A percentile compares a stretch with the other conserved stretches of the same genome.
Conservation (phyloP, 2,113 vertebrate species). For the Silurus glanis region DNA sequence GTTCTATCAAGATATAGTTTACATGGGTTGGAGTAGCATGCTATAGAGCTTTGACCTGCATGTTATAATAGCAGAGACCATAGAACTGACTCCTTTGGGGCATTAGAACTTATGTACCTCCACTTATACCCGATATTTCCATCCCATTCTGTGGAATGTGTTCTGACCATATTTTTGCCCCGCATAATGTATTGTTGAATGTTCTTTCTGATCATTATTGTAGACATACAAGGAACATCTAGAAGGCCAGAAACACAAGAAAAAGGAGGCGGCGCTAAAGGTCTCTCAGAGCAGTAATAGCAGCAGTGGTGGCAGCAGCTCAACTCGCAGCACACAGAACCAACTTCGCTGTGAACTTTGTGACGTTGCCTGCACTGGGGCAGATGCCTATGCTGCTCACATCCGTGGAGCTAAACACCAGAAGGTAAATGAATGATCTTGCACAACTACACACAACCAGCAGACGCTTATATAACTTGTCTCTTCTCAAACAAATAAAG, state of each 20-base stretch:
- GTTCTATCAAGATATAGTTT: too few species aligned
- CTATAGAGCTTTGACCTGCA: too few species aligned
- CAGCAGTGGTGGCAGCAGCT: slow-evolving; percentile 67
- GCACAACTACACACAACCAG: background rate
- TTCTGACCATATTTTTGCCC: background rate
- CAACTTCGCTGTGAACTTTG: slow-evolving; percentile 97
- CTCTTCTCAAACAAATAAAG: background rate
- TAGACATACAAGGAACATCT: slow-evolving; percentile 98
- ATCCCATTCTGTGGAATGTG: background rate
- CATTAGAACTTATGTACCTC: background rate
- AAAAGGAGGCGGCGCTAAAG: slow-evolving; percentile 95
- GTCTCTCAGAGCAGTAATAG: slow-evolving; percentile 84
- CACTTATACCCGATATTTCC: background rate
- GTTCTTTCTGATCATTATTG: background rate
- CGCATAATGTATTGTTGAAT: background rate
- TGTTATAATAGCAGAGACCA: too few species aligned
- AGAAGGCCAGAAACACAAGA: slow-evolving; percentile 99
- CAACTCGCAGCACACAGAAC: slow-evolving; percentile 90
- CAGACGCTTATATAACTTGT: background rate
- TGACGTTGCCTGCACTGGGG: slow-evolving; percentile 95
- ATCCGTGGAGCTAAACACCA: slow-evolving; percentile 98
- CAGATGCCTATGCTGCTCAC: slow-evolving; percentile 95
- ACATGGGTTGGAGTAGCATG: too few species aligned
- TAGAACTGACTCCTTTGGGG: background rate
- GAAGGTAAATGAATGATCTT: slow-evolving; percentile 75